Percentiles rank a stretch among this genome's conserved stretches.
These are phyloP conservation scores for Papilio glaucus DNA, from an alignment of 1,140 invertebrate genomes.

Conservation along the genomic window DNA sequence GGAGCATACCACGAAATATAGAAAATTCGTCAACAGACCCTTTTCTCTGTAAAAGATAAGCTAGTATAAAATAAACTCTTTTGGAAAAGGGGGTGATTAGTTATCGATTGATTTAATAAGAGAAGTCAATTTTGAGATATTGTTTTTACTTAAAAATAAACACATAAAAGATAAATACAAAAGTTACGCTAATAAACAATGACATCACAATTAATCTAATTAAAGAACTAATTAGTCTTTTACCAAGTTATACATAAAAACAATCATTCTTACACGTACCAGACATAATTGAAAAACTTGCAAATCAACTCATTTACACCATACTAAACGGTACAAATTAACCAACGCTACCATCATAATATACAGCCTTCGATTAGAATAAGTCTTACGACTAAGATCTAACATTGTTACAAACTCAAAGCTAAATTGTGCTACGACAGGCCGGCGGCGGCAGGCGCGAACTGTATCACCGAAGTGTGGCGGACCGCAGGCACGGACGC, in stretches of 20 bases:
- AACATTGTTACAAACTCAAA: constrained; percentile 39
- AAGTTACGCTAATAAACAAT: constrained; percentile 57
- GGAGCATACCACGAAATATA: background rate
- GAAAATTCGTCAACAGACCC: background rate
- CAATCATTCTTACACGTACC: constrained; percentile 42
- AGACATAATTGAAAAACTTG: constrained; percentile 39
- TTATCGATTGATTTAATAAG: background rate
- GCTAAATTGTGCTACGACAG: constrained; percentile 57
- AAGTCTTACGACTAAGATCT: constrained; percentile 47
- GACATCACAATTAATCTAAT: constrained; percentile 59
- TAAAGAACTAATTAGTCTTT: constrained; percentile 65
- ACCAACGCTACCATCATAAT: constrained; percentile 49
- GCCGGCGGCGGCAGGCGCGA: constrained; percentile 85
- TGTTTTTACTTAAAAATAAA: constrained; percentile 43
- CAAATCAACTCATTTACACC: constrained; percentile 36
- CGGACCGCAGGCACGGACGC: constrained; percentile 76
- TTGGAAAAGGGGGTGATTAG: background rate
- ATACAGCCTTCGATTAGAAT: constrained; percentile 59
- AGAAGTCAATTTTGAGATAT: constrained; percentile 14
- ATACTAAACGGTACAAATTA: constrained; percentile 49
- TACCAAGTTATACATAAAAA: constrained; percentile 51
- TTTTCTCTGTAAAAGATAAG: background rate
- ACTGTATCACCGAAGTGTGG: constrained; percentile 92
- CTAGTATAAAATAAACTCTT: background rate
- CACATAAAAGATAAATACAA: constrained; percentile 63